Evolutionary conservation across 2,797 vertebrate genomes (phyloP).

Genomic region (Micrastur ruficollis): DNA sequence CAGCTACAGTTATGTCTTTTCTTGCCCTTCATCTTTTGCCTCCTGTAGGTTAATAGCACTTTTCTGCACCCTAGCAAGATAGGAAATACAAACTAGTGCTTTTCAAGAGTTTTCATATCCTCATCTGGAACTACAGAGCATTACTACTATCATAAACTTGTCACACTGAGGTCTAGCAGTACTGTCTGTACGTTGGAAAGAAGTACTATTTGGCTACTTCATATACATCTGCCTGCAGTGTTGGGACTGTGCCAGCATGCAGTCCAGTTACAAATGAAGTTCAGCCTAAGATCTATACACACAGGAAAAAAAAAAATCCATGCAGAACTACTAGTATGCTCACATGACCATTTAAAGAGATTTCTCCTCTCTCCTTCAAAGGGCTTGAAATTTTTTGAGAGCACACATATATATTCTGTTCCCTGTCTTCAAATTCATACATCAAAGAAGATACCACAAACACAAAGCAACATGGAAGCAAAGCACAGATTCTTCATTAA

Average conservation of each 20-base stretch:
- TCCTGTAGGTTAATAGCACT: neutral
- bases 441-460: conserved; percentile 13
- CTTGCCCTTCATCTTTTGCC: neutral
- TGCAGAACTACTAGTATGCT: neutral
- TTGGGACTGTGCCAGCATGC: conserved; percentile 41
- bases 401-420: neutral
- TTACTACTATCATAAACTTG: neutral
- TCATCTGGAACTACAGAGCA: neutral
- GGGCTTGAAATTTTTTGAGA: neutral
- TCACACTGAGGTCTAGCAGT: neutral
- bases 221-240: conserved; percentile 36
- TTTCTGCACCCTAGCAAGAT: neutral
- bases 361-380: neutral
- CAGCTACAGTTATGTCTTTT: neutral
- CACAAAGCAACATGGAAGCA: neutral
- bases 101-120: neutral
- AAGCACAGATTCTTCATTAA: neutral
- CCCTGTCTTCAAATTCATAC: neutral
- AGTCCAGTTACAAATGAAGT: neutral
- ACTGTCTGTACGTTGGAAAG: neutral
- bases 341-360: conserved; percentile 39
- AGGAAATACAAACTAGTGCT: neutral
- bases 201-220: neutral
- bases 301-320: neutral
- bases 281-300: neutral